Evolutionary conservation across 2,797 vertebrate species (phyloP), one percentile per base, ranked within the genome.

Genomic region (Salarias fasciatus): DNA sequence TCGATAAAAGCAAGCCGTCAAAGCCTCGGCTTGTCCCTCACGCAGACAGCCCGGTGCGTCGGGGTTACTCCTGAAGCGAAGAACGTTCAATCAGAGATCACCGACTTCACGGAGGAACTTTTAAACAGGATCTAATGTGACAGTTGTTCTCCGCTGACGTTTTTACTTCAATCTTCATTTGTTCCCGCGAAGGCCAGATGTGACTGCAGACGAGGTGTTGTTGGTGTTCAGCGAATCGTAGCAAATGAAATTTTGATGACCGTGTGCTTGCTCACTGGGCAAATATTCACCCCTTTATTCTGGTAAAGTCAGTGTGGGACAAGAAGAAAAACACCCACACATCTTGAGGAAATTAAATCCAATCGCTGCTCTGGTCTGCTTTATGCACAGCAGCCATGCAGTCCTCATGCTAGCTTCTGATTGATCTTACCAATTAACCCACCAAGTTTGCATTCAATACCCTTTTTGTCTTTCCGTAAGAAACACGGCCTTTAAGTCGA

Each of bases 1-100:
- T 69, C 40, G 33, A 45, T 24, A n/a, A 38, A 63, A 73, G 72
- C 33, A 55, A 28, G 30, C 49, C 18, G 35, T 5, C 9, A 2
- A 52, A 50, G 46, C 11, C 18, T 48, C 18, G 35, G 49, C 29
- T 24, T 15, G n/a, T 41, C 12, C 38, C 38, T 41, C 11, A 4
- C 38, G 6, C 5, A 5, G 5, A 41, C 11, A n/a, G n/a, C 18
- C 18, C 38, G n/a, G 1, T 2, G 33, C 33, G 33, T 9, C 9
- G 33, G 9, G 9, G 33, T 35, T 35, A 35, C 6, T 35, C 33
- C 9, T 9, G 33, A 6, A 9, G 33, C 9, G 33, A 6, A 9
- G 6, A 35, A 9, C 33, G 33, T 33, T 9, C 33, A 35, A 9
- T 35, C 33, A 9, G 35, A 24, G 18, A 24, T 3, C 18, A 24